Conservation (phyloP, 2,797 vertebrate genomes). For the Myiothlypis coronata region DNA sequence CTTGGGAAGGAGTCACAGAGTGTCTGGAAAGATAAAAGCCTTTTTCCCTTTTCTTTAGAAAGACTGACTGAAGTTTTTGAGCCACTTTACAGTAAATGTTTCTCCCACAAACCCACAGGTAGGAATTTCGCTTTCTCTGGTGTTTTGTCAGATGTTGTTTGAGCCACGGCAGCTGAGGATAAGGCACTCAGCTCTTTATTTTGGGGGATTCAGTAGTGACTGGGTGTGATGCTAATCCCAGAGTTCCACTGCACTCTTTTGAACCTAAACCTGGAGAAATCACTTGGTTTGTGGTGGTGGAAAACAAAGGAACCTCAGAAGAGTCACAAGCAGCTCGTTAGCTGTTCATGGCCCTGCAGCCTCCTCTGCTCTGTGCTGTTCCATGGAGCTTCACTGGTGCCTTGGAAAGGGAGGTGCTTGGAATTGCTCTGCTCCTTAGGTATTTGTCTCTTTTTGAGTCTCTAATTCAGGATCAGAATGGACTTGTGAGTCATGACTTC, state of each 20-base stretch:
- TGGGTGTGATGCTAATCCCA: not conserved
- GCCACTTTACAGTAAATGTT: not conserved
- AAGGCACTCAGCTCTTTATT: not conserved
- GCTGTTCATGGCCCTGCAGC: not conserved
- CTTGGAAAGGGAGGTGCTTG: not conserved
- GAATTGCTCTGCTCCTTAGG: not conserved
- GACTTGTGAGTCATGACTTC: not conserved
- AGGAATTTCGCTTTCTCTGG: not conserved
- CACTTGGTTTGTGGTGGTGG: not conserved
- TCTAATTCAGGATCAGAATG: not conserved
- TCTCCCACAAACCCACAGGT: not conserved
- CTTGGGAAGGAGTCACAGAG: not conserved
- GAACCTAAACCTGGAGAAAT: not conserved
- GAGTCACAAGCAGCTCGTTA: not conserved
- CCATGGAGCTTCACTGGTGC: not conserved
- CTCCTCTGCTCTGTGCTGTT: not conserved
- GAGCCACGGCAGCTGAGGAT: not conserved
- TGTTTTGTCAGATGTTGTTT: not conserved
- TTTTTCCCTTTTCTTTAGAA: not conserved
- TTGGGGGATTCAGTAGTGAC: not conserved
- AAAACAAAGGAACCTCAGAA: not conserved
- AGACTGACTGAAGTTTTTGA: not conserved
- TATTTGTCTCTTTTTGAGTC: not conserved
- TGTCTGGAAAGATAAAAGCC: not conserved
- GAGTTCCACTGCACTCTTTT: not conserved